Evolutionary conservation across 2,888 invertebrate genomes (phyloP).

Genomic region (Acanthococcus lagerstroemiae): DNA sequence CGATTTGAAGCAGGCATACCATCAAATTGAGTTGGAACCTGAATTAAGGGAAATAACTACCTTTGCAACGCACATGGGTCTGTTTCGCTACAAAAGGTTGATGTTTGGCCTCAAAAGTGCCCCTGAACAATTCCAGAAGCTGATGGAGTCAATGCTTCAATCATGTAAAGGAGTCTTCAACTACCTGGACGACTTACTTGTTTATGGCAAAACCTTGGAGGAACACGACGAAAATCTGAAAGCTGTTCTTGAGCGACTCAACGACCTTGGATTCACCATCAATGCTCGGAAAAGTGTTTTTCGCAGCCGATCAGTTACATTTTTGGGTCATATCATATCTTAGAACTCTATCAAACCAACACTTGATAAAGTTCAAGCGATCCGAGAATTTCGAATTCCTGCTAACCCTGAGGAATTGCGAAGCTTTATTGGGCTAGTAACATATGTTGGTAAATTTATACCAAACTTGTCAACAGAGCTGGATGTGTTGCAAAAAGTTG

Average conservation of each 20-base stretch:
- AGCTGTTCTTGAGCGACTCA: neutral
- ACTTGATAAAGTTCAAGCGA: neutral
- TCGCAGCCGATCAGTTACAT: neutral
- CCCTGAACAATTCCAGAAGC: neutral
- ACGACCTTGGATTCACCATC: neutral
- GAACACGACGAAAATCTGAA: conserved; percentile 4
- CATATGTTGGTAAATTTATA: conserved; percentile 8
- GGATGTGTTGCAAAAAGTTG: neutral
- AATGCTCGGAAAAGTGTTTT: neutral
- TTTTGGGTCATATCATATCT: conserved; percentile 2
- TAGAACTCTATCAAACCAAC: neutral
- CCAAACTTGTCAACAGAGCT: conserved; percentile 1
- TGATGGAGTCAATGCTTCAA: neutral
- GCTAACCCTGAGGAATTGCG: neutral
- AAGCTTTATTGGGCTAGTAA: neutral
- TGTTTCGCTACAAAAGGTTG: neutral
- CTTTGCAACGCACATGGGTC: neutral
- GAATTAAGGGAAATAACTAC: conserved; percentile 9
- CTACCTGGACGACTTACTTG: neutral
- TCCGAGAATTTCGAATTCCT: conserved; percentile 2
- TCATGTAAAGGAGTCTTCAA: neutral
- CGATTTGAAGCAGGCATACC: neutral
- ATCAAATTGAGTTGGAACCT: neutral
- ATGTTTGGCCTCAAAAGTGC: neutral
- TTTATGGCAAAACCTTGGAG: neutral